phyloP scores from a whole-genome alignment of 2,113 vertebrate species.

The Eurypyga helias region DNA sequence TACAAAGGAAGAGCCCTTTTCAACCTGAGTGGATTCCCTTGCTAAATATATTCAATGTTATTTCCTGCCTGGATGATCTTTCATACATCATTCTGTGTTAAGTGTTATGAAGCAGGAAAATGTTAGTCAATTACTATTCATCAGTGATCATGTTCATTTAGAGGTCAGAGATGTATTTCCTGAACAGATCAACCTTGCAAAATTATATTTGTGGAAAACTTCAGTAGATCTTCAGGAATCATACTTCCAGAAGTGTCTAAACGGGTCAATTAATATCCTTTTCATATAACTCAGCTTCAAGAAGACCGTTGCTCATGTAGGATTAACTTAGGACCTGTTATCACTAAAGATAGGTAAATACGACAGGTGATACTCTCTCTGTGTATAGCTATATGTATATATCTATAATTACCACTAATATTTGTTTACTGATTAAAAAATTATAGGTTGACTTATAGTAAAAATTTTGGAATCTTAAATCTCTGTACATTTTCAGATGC shows the following conservation, averaged over 20 bases:
- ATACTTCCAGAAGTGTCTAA: not conserved
- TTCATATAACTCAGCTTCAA: not conserved
- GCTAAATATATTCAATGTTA: not conserved
- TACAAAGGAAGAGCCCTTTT: not conserved
- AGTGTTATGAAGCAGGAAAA: not conserved
- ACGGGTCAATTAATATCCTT: not conserved
- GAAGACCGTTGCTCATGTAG: not conserved
- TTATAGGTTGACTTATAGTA: not conserved
- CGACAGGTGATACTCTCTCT: not conserved
- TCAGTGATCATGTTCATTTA: not conserved
- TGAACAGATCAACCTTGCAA: not conserved
- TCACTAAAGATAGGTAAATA: not conserved
- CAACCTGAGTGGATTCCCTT: not conserved
- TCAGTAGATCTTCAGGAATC: not conserved
- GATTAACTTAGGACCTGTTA: not conserved
- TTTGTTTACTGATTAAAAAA: constrained; percentile 9
- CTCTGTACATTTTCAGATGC: not conserved
- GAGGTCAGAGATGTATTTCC: not conserved
- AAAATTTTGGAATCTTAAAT: not conserved
- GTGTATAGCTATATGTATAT: not conserved
- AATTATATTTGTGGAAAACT: not conserved
- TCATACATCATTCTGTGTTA: not conserved
- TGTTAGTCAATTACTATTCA: not conserved
- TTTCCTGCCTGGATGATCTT: not conserved
- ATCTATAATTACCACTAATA: not conserved